Evolutionary conservation across 2,113 vertebrate species (phyloP).

Genomic region (Gambusia affinis): DNA sequence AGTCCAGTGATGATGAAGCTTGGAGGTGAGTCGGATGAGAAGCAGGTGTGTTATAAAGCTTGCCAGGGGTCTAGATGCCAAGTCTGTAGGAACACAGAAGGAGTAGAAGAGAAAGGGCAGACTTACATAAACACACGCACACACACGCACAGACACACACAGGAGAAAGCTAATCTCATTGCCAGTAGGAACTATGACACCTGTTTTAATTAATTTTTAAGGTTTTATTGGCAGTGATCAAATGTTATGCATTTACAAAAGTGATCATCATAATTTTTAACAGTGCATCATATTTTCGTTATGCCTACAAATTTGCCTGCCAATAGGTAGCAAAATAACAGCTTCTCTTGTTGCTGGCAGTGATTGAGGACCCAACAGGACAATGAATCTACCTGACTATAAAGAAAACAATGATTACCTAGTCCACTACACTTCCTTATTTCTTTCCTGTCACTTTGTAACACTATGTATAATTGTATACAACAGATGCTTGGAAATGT

Average conservation of each 20-base stretch:
- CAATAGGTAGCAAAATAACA: background rate
- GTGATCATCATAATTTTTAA: slow-evolving; percentile 6
- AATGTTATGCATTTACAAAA: no score
- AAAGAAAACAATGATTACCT: background rate
- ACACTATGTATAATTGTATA: slow-evolving; percentile 15
- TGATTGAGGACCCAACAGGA: background rate
- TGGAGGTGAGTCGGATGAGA: no score
- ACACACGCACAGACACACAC: background rate
- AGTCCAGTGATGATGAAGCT: no score
- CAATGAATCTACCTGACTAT: slow-evolving; percentile 18
- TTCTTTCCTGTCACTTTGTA: slow-evolving; percentile 21
- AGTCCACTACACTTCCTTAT: background rate
- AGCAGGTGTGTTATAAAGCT: no score
- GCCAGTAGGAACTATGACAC: background rate
- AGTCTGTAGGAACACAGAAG: background rate
- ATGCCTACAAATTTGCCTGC: background rate
- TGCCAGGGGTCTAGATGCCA: no score
- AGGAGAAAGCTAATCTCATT: background rate
- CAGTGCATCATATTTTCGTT: background rate
- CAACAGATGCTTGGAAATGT: slow-evolving; percentile 18
- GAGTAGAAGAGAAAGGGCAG: background rate
- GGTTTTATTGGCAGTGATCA: no score
- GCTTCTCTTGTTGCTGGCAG: background rate
- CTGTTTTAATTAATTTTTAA: no score
- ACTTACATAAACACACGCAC: background rate